Conservation (phyloP, 2,797 vertebrate species). For the Tenualosa ilisha region DNA sequence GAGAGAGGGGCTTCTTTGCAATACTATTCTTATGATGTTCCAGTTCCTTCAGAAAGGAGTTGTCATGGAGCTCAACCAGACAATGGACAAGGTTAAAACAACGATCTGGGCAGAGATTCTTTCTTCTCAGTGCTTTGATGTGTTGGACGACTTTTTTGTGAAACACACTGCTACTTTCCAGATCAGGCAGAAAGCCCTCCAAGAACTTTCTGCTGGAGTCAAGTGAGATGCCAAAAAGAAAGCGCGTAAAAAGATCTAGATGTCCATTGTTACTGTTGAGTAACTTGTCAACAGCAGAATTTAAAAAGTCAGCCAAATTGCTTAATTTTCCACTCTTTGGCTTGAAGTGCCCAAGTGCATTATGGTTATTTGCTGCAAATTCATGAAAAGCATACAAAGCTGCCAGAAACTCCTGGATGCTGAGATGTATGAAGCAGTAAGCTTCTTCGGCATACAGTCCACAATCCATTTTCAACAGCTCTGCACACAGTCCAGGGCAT, state of each 20-base stretch:
- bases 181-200: background rate
- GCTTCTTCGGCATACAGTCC: background rate
- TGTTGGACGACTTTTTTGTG: background rate
- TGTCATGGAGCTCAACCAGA: constrained; percentile 28
- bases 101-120: background rate
- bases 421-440: constrained; percentile 55
- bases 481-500: constrained; percentile 26
- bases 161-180: background rate
- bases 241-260: constrained; percentile 42
- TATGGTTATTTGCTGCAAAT: background rate
- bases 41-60: background rate
- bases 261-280: constrained; percentile 9
- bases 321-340: background rate
- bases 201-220: constrained; percentile 24
- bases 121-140: constrained; percentile 17
- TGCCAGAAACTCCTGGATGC: constrained; percentile 52
- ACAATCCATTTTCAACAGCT: constrained; percentile 5
- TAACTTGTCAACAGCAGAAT: background rate
- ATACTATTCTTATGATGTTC: background rate
- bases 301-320: background rate
- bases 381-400: constrained; percentile 28
- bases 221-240: constrained; percentile 39
- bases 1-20: background rate
- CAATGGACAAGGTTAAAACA: constrained; percentile 32
- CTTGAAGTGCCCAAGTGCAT: background rate